Evolutionary conservation across 2,888 invertebrate genomes (phyloP).

Genomic region (Lissocephala sabroskyi): DNA sequence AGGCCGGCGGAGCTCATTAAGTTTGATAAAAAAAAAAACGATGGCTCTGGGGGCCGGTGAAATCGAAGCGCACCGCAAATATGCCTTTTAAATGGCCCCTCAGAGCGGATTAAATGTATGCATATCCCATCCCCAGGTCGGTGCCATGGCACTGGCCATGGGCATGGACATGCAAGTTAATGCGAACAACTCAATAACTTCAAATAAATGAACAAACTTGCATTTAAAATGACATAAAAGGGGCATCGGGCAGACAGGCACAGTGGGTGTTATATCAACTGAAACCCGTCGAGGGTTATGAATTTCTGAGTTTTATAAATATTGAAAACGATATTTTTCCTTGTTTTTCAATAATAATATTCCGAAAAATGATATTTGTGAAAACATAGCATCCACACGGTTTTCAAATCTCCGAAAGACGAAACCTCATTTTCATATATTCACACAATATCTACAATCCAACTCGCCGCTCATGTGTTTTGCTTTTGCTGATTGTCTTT

Average conservation of each 20-base stretch:
- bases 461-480: too few species aligned
- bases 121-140: neutral
- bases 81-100: constrained; percentile 21
- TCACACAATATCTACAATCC: too few species aligned
- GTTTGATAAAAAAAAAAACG: constrained; percentile 16
- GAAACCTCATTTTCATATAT: too few species aligned
- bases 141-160: neutral
- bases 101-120: constrained; percentile 7
- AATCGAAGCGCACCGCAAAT: constrained; percentile 29
- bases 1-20: constrained; percentile 20
- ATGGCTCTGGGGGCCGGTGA: constrained; percentile 3
- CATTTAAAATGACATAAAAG: constrained; percentile 21
- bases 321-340: neutral
- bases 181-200: constrained; percentile 56
- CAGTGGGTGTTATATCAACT: constrained; percentile 19
- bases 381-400: neutral
- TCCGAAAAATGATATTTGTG: neutral
- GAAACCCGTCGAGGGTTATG: neutral
- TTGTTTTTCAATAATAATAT: neutral
- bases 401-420: too few species aligned
- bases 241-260: neutral
- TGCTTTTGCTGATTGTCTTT: too few species aligned
- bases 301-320: neutral
- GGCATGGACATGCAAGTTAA: constrained; percentile 32
- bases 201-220: constrained; percentile 37